Conservation (phyloP, 2,113 vertebrate species). For the Engystomops pustulosus region DNA sequence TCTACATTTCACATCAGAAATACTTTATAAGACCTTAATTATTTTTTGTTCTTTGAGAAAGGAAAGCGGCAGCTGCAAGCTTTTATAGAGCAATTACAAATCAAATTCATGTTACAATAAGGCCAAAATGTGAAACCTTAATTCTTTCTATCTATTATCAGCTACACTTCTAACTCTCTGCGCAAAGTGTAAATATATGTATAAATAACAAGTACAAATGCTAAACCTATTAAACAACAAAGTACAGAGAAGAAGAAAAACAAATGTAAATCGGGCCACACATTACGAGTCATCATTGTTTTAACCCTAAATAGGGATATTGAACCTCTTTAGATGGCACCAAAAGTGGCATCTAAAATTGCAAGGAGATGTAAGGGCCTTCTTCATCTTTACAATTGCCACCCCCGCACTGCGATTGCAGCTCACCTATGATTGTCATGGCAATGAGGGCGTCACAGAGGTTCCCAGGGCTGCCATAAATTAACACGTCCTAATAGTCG, state of each 20-base stretch:
- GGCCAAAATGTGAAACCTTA: slow-evolving; percentile 28
- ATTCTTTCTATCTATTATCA: neutral
- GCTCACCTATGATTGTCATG: too few relatives aligned
- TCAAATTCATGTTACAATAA: slow-evolving; percentile 16
- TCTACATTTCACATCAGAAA: neutral
- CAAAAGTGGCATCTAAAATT: too few relatives aligned
- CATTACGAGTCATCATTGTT: too few relatives aligned
- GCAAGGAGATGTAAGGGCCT: too few relatives aligned
- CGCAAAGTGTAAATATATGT: neutral
- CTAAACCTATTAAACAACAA: neutral
- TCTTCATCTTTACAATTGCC: too few relatives aligned
- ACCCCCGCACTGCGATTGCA: too few relatives aligned
- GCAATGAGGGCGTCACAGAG: too few relatives aligned
- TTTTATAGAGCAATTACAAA: slow-evolving; percentile 19
- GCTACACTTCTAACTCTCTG: neutral
- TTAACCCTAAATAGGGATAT: too few relatives aligned
- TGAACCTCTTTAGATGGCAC: too few relatives aligned
- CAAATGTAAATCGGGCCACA: neutral
- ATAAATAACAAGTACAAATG: neutral
- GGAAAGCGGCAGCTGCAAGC: slow-evolving; percentile 9
- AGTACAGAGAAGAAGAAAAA: neutral
- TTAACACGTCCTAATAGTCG: too few relatives aligned
- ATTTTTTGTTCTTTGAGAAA: neutral
- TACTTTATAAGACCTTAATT: neutral
- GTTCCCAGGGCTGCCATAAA: too few relatives aligned